phyloP scores from a whole-genome alignment of 1,140 invertebrate genomes.

The Heliconius himera region DNA sequence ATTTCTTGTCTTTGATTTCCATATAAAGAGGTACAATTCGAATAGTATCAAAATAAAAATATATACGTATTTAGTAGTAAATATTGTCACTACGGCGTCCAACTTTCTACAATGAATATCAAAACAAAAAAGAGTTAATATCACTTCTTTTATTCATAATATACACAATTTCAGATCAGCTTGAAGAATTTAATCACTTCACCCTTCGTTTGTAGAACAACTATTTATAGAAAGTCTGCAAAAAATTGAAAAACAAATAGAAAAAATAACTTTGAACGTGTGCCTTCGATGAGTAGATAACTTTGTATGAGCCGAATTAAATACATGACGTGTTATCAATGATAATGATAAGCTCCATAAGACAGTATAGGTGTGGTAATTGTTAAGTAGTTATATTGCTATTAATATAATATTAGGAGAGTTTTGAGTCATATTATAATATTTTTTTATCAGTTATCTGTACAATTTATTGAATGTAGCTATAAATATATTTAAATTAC shows the following conservation, averaged over 20 bases:
- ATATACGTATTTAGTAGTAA: neutral
- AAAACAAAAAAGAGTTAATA: neutral
- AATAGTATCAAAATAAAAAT: neutral
- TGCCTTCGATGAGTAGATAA: slow-evolving; percentile 47
- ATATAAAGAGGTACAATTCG: neutral
- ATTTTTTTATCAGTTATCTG: neutral
- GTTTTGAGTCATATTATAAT: neutral
- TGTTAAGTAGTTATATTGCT: slow-evolving; percentile 23
- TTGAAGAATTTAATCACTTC: neutral
- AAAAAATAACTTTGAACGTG: slow-evolving; percentile 45
- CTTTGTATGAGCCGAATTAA: slow-evolving; percentile 67
- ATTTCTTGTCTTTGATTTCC: neutral
- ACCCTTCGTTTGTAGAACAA: neutral
- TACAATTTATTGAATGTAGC: neutral
- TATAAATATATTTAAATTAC: neutral
- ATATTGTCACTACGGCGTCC: neutral
- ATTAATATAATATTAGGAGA: slow-evolving; percentile 18
- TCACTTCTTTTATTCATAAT: neutral
- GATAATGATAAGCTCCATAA: slow-evolving; percentile 60
- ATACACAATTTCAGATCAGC: neutral
- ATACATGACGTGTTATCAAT: slow-evolving; percentile 68
- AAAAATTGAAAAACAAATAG: slow-evolving; percentile 9
- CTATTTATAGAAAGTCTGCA: neutral
- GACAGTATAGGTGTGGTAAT: slow-evolving; percentile 34
- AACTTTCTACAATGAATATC: neutral